Percentiles rank a stretch among this genome's conserved stretches.
phyloP scores from a whole-genome alignment of 2,113 vertebrate species.

The Paedocypris sp. region DNA sequence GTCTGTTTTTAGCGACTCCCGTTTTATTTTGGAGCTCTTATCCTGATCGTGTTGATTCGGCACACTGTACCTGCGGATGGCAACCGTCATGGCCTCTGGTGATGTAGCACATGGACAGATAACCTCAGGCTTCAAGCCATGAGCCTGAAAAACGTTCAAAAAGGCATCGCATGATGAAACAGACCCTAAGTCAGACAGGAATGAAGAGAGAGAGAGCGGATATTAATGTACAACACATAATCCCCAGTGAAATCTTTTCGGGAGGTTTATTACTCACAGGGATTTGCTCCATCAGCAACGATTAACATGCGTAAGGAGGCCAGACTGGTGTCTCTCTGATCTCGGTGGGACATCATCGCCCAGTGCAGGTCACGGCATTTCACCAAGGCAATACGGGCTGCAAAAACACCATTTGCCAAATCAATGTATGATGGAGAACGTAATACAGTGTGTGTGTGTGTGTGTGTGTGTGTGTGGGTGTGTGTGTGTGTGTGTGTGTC shows the following conservation, averaged over 20 bases:
- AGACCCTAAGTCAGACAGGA: slow-evolving; percentile 67
- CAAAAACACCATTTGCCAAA: neutral
- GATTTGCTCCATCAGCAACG: slow-evolving; percentile 93
- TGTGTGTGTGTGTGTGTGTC: slow-evolving; percentile 64
- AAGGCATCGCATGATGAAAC: slow-evolving; percentile 97
- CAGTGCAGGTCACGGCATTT: slow-evolving; percentile 97
- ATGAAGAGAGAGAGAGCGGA: neutral
- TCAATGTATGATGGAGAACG: neutral
- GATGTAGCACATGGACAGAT: slow-evolving; percentile 95
- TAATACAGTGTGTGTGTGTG: neutral
- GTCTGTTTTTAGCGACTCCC: too few species aligned
- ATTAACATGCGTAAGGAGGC: slow-evolving; percentile 90
- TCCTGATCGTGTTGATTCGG: too few species aligned
- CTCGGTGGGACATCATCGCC: slow-evolving; percentile 97
- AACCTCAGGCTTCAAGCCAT: slow-evolving; percentile 89
- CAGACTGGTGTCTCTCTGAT: slow-evolving; percentile 88
- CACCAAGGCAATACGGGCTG: slow-evolving; percentile 85
- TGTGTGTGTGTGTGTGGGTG: slow-evolving; percentile 72
- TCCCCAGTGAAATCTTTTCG: neutral
- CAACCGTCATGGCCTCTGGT: slow-evolving; percentile 91
- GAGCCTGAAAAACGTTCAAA: slow-evolving; percentile 88
- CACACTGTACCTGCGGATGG: slow-evolving; percentile 78
- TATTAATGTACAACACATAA: neutral
- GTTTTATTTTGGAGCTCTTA: too few species aligned
- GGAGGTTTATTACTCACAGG: slow-evolving; percentile 69